phyloP scores from a whole-genome alignment of 2,113 vertebrate genomes.

The Oncorhynchus masou region DNA sequence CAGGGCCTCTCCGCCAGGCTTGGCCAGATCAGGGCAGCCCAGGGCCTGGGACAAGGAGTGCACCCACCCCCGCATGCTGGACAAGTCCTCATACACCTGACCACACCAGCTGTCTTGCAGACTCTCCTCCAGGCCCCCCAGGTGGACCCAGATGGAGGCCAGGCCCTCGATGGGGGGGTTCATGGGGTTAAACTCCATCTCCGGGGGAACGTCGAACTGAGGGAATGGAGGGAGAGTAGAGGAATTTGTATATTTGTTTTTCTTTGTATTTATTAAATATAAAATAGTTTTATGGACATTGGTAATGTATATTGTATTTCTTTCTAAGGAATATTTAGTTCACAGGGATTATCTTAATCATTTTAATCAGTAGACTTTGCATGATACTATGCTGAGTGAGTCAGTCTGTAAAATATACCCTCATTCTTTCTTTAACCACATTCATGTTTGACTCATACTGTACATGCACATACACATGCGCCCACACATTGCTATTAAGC shows the following conservation, averaged over 20 bases:
- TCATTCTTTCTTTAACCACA: neutral
- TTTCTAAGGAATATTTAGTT: neutral
- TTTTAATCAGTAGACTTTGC: neutral
- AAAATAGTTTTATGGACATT: neutral
- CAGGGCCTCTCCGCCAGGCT: neutral
- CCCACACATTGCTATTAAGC: neutral
- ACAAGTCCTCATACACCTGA: conserved; percentile 74
- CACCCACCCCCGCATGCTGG: conserved; percentile 68
- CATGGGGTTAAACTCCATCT: neutral
- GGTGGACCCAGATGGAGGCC: conserved; percentile 58
- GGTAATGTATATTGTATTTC: too few species aligned
- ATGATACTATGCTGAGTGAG: neutral
- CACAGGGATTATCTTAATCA: neutral
- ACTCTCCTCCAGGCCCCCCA: conserved; percentile 69
- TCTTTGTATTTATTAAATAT: neutral
- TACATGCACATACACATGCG: neutral
- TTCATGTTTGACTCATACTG: neutral
- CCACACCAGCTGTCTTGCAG: conserved; percentile 52
- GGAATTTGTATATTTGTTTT: neutral
- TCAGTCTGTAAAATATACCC: neutral
- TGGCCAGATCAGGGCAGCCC: conserved; percentile 52
- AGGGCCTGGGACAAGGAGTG: conserved; percentile 48
- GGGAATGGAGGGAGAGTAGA: neutral
- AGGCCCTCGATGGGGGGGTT: conserved; percentile 61
- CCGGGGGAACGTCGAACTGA: conserved; percentile 1